Evolutionary conservation across 2,888 invertebrate species (phyloP).

Genomic region (Melanostoma scalare): DNA sequence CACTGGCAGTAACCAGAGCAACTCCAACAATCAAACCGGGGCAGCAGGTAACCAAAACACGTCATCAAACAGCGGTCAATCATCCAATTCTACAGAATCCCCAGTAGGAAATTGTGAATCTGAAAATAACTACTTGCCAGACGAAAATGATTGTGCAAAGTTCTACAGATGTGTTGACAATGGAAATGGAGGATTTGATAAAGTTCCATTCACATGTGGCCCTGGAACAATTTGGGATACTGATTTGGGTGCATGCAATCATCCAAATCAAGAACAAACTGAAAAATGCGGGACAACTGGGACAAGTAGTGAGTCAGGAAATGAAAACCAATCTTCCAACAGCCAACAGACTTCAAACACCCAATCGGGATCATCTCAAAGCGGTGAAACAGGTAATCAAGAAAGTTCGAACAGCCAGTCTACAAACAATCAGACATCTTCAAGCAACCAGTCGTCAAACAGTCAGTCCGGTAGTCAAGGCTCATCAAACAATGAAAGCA

Average conservation of each 20-base stretch:
- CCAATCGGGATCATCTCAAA: constrained; percentile 16
- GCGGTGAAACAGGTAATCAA: constrained; percentile 7
- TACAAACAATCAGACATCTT: constrained; percentile 21
- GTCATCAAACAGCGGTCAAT: constrained; percentile 12
- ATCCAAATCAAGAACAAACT: constrained; percentile 79
- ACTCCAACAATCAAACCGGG: constrained; percentile 37
- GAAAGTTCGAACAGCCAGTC: constrained; percentile 13
- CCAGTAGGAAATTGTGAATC: constrained; percentile 80
- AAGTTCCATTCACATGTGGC: constrained; percentile 85
- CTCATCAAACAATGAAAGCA: background rate
- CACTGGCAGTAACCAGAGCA: constrained; percentile 50
- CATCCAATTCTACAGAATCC: constrained; percentile 20
- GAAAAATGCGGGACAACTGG: constrained; percentile 76
- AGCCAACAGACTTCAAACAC: constrained; percentile 41
- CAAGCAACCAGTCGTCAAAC: background rate
- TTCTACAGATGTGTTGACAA: constrained; percentile 88
- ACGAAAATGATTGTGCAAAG: constrained; percentile 84
- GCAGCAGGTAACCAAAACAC: constrained; percentile 1
- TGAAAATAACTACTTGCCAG: constrained; percentile 82
- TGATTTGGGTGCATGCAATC: constrained; percentile 78
- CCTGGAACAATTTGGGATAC: constrained; percentile 87
- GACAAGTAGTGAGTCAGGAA: background rate
- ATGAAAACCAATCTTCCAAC: constrained; percentile 5
- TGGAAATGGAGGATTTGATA: constrained; percentile 84
- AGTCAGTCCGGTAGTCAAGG: background rate